These are phyloP conservation scores for Halyomorpha halys DNA, from an alignment of 1,140 invertebrate species.

Conservation along the genomic window DNA sequence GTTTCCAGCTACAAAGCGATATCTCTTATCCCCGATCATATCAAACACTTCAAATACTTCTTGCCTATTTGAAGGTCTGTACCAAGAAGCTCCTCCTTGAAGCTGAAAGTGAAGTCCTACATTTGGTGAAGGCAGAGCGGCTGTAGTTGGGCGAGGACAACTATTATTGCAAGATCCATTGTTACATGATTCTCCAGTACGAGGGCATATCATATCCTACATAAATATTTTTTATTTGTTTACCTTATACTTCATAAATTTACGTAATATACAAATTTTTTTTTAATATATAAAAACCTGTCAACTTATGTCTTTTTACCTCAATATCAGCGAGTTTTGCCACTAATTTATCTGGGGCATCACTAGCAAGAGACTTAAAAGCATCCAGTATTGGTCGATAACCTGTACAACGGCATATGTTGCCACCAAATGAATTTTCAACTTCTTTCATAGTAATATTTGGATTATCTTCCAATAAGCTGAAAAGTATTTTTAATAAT, in stretches of 20 bases:
- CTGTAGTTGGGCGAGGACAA: not conserved
- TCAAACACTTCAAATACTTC: constrained; percentile 47
- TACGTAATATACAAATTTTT: not conserved
- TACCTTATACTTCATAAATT: not conserved
- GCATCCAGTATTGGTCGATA: constrained; percentile 84
- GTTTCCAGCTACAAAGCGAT: constrained; percentile 53
- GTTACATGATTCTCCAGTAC: constrained; percentile 11
- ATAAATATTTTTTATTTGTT: constrained; percentile 1
- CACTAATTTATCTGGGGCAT: constrained; percentile 37
- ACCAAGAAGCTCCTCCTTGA: constrained; percentile 22
- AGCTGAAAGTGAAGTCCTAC: constrained; percentile 15
- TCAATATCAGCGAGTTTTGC: constrained; percentile 35
- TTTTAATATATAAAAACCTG: not conserved
- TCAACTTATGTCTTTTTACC: constrained; percentile 28
- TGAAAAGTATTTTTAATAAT: constrained; percentile 14
- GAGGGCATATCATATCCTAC: constrained; percentile 27
- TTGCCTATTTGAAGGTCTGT: constrained; percentile 25
- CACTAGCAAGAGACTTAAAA: constrained; percentile 69
- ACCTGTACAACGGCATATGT: constrained; percentile 82
- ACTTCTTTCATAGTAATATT: constrained; percentile 56
- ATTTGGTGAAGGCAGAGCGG: not conserved
- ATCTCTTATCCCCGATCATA: constrained; percentile 40
- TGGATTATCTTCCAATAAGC: constrained; percentile 36
- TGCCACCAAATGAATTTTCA: constrained; percentile 52
- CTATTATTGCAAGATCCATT: not conserved